Evolutionary conservation across 2,113 vertebrate genomes (phyloP), one percentile per base, ranked within the genome.

Genomic region (Psophia crepitans): DNA sequence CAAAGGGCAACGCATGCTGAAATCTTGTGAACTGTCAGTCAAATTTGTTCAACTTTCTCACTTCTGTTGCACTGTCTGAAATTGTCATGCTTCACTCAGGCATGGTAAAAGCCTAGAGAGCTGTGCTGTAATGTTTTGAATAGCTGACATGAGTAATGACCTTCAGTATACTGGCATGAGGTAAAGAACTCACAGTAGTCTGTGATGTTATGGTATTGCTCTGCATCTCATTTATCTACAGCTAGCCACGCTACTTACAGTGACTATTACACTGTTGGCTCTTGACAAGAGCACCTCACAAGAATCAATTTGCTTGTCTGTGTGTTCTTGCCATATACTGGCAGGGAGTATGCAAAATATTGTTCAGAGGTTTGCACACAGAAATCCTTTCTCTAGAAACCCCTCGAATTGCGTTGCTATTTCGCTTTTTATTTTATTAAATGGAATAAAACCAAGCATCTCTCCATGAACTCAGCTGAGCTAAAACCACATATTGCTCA

Each of bases 11-110:
- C 18, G 48, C 2, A 6, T 75, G 64, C 69, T 70, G 80, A 95
- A 90, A 91, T 93, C 69, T 53, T 58, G 30, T 22, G 60, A 91
- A 43, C 69, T 81, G 84, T 93, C 68, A 74, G 93, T 86, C 94
- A 74, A 56, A 68, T 95, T 78, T 94, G 46, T 33, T 96, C 58
- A 93, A 56, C 76, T 84, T 92, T 90, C 68, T 84, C 84, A 77
- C 73, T 89, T 75, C 46, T 63, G 2, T 81, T 89, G 56, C 43
- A 11, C 46, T 77, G 71, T 32, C 71, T 86, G 64, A 84, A 90
- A 75, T 60, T 78, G 64, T 71, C 60, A n/a, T 11, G 14, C 56
- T 95, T 96, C 76, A 70, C 23, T 95, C 80, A 84, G 56, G 75
- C 76, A 14, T 66, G 8, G 32, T 70, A 91, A 93, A 89, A 78